Percentiles rank a stretch among this genome's conserved stretches.
Evolutionary conservation across 2,888 invertebrate species (phyloP).

Genomic region (Lepeophtheirus nordmannii): DNA sequence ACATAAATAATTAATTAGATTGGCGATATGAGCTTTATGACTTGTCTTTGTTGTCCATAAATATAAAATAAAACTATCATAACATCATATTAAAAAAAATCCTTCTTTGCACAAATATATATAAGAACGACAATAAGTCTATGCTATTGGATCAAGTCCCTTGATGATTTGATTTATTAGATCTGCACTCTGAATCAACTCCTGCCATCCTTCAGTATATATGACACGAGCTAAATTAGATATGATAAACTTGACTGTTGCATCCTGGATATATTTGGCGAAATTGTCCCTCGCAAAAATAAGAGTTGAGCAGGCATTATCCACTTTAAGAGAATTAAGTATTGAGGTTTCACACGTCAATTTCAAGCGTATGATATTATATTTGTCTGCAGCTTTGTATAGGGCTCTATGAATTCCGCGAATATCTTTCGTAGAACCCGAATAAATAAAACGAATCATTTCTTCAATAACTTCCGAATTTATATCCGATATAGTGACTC

Average conservation of each 20-base stretch:
- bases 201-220: slow-evolving; percentile 14
- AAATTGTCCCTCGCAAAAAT: slow-evolving; percentile 17
- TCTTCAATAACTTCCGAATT: slow-evolving; percentile 7
- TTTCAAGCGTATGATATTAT: slow-evolving; percentile 14
- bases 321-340: background rate
- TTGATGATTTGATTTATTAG: slow-evolving; percentile 8
- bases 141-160: background rate
- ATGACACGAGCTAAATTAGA: background rate
- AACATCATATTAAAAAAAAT: background rate
- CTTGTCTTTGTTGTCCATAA: background rate
- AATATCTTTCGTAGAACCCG: background rate
- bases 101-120: background rate
- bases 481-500: slow-evolving; percentile 8
- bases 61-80: background rate
- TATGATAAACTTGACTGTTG: background rate
- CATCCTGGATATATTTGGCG: background rate
- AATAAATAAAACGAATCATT: slow-evolving; percentile 15
- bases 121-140: background rate
- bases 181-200: background rate
- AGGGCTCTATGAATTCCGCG: background rate
- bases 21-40: too few relatives aligned
- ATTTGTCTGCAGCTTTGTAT: slow-evolving; percentile 12
- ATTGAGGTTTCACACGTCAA: slow-evolving; percentile 12
- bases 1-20: too few relatives aligned
- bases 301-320: slow-evolving; percentile 15